Evolutionary conservation across 2,797 vertebrate species (phyloP), one percentile per base, ranked within the genome.

Genomic region (Xenops minutus): DNA sequence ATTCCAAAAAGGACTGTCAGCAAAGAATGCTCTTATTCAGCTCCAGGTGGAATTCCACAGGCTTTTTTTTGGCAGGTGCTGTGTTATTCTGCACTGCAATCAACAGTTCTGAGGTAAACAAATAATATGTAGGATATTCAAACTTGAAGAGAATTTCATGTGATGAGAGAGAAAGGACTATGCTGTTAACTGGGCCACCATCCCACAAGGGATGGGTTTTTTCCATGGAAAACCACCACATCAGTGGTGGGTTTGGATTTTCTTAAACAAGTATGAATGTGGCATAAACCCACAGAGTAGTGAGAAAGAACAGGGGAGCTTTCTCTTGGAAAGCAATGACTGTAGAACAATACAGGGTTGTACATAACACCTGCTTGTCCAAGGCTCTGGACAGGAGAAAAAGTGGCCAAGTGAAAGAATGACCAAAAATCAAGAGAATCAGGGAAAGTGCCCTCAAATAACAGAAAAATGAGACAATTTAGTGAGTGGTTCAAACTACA

Each of bases 391-490:
- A 29, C 9, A 8, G 2, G 22, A 64, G 12, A 41, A 68, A 58
- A 74, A 56, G 27, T 7, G 6, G 20, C 13, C 58, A 32, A 67
- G 32, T 20, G 66, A 77, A 89, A 51, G 22, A 55, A 83, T 12
- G 15, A 51, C 19, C 23, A 32, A 80, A 88, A 63, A 6, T 44
- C 9, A 16, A 74, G 23, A 29, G 29, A 79, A 61, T 13, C 2
- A 3, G 30, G 36, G 36, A 59, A 69, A 55, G 9, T 13, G 7
- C 2, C 36, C 32, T 3, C 22, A 55, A 1, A 18, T 0, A 37
- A 11, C 8, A 74, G 17, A 51, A 75, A 61, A 71, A 1, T 12
- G 30, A 34, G 48, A 29, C 14, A 51, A 41, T 69, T 29, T 51
- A 48, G 17, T 9, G 30, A 51, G 8, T 9, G 14, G 7, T 75